Base-by-base conservation (phyloP, 2,888 invertebrate species). In the Eueremaeus valkanovi region DNA sequence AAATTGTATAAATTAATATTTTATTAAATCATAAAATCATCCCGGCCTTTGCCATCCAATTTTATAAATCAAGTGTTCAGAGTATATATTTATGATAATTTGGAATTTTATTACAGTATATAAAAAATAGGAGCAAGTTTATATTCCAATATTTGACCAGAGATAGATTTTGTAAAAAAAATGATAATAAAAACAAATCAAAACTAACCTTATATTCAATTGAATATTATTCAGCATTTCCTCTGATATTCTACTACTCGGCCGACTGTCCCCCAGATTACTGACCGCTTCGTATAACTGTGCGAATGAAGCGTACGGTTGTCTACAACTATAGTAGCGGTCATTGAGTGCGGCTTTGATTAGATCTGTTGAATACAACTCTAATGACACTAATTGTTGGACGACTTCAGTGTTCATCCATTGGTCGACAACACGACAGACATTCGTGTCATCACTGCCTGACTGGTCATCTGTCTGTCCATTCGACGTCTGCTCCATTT, bases 201-300 rank as follows among this genome's bases (percentile, higher is more conserved):
- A n/a, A n/a, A n/a, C n/a, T n/a, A n/a, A n/a, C n/a, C n/a, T n/a
- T n/a, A n/a, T n/a, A n/a, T n/a, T n/a, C n/a, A n/a, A n/a, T n/a
- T n/a, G n/a, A n/a, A n/a, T n/a, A n/a, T n/a, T n/a, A n/a, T n/a
- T n/a, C 40, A 5, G 40, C 8, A 40, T 40, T 11, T 40, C 40
- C 11, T 11, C 5, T 40, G 40, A 97, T 80, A 97, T 76, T 73
- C 77, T 78, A 51, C 80, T 80, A 8, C 18, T 9, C n/a, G 42
- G 33, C 13, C 18, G n/a, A 31, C 42, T 73, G 16, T 51, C 49
- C 21, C 8, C 21, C 58, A 13, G 16, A 9, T 21, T 16, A 8
- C 58, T 58, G 58, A 58, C 27, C 6, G 27, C 27, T 3, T 58
- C 58, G 29, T 58, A 58, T 16, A 58, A 24, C 3, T 58, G 8